These are phyloP conservation scores for Furcula furcula DNA, from an alignment of 2,888 invertebrate species.

Conservation along the genomic window DNA sequence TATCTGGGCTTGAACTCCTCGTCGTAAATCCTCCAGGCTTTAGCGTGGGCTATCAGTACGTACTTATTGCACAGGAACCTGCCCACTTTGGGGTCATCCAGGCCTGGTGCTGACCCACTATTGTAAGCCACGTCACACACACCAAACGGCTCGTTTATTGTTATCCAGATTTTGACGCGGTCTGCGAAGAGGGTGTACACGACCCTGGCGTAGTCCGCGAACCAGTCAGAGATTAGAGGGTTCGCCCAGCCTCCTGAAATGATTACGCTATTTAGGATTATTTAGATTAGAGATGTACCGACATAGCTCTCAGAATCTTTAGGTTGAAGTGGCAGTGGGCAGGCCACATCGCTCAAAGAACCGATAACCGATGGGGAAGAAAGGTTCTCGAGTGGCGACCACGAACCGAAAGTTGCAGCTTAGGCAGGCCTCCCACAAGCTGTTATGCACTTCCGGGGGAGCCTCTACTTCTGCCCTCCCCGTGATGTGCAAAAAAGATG, in stretches of 20 bases:
- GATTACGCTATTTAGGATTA: no score
- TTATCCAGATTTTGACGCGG: slow-evolving; percentile 84
- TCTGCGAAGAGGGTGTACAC: slow-evolving; percentile 78
- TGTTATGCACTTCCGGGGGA: no score
- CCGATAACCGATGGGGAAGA: no score
- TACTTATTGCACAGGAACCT: slow-evolving; percentile 70
- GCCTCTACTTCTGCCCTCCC: no score
- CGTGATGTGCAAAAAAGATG: no score
- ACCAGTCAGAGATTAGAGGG: slow-evolving; percentile 37
- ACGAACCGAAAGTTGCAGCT: no score
- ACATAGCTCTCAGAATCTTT: no score
- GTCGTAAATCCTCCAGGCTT: slow-evolving; percentile 79
- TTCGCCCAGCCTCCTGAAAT: slow-evolving; percentile 22
- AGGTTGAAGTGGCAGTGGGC: no score
- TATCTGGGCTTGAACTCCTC: slow-evolving; percentile 60
- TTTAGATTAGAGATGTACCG: no score
- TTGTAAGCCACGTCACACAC: slow-evolving; percentile 21
- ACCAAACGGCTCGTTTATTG: slow-evolving; percentile 84
- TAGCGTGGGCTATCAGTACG: slow-evolving; percentile 83
- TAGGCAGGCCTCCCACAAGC: no score
- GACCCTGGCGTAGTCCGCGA: slow-evolving; percentile 80
- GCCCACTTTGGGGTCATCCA: slow-evolving; percentile 8
- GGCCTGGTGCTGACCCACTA: slow-evolving; percentile 11
- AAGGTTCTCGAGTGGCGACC: no score
- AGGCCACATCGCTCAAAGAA: no score